A percentile compares a stretch with the other conserved stretches of the same genome.
These are phyloP conservation scores for Hepsetus odoe DNA, from an alignment of 2,113 vertebrate species.

Conservation along the genomic window DNA sequence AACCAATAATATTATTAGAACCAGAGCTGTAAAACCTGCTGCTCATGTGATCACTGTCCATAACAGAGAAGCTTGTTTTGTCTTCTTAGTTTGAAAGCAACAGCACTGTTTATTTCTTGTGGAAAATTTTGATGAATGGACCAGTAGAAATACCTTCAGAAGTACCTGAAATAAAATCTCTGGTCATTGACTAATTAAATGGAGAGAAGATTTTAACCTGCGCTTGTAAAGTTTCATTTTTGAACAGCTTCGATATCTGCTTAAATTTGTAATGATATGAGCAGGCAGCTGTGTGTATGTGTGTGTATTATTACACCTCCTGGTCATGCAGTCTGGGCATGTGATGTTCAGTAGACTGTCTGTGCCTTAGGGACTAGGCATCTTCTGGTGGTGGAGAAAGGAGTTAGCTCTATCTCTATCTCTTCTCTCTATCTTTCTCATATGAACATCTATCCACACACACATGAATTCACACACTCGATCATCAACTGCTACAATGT, in stretches of 20 bases:
- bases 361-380: neutral
- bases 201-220: neutral
- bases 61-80: too few species aligned
- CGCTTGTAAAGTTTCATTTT: neutral
- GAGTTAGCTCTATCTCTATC: neutral
- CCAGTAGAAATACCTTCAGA: neutral
- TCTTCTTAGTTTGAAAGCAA: too few species aligned
- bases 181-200: neutral
- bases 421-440: neutral
- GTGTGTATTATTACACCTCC: neutral
- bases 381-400: neutral
- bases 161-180: too few species aligned
- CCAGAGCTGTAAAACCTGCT: too few species aligned
- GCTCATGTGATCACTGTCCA: too few species aligned
- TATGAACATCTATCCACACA: neutral
- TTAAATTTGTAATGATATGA: too few species aligned
- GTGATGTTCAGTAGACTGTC: constrained; percentile 17
- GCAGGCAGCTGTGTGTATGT: neutral
- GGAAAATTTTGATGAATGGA: too few species aligned
- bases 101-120: too few species aligned
- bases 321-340: constrained; percentile 15
- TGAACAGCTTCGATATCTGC: too few species aligned
- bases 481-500: neutral
- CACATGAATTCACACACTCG: too few species aligned
- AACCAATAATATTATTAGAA: neutral